Conservation (phyloP, 2,797 vertebrate species). For the Oryzias dopingdopingensis region DNA sequence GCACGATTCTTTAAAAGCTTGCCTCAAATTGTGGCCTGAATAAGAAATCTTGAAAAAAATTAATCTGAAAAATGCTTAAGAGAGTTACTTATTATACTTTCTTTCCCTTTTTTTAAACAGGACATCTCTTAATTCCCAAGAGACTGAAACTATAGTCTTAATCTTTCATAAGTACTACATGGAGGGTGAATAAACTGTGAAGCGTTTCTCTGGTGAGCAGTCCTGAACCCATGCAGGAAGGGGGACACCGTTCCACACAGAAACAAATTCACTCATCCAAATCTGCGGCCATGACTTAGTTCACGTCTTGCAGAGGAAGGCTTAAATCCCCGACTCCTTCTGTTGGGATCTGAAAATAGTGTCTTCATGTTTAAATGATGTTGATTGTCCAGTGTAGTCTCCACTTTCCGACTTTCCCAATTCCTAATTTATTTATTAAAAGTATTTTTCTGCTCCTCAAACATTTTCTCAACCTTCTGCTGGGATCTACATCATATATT, state of each 20-base stretch:
- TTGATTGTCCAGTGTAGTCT: constrained; percentile 22
- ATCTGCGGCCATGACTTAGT: constrained; percentile 28
- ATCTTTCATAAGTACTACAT: constrained; percentile 47
- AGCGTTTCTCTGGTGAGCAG: constrained; percentile 63
- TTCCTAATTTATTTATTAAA: constrained; percentile 67
- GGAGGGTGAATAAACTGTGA: constrained; percentile 67
- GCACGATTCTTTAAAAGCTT: constrained; percentile 48
- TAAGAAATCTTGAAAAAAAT: constrained; percentile 18
- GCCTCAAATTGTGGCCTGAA: constrained; percentile 11
- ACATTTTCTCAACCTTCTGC: constrained; percentile 11
- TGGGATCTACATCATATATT: constrained; percentile 9
- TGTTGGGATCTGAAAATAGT: constrained; percentile 22
- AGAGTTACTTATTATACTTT: constrained; percentile 66
- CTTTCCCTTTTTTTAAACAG: constrained; percentile 77
- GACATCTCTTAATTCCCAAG: constrained; percentile 74
- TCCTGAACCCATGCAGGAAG: constrained; percentile 58
- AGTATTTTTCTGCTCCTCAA: constrained; percentile 26
- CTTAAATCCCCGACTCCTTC: neutral
- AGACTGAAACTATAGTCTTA: constrained; percentile 63
- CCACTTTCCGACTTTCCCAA: constrained; percentile 8
- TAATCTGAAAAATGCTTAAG: constrained; percentile 21
- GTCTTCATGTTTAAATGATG: constrained; percentile 15
- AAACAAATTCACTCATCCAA: constrained; percentile 60
- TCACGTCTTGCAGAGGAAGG: constrained; percentile 9
- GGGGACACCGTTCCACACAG: constrained; percentile 59